Base-by-base conservation (phyloP, 2,113 vertebrate genomes). In the Theristicus caerulescens region DNA sequence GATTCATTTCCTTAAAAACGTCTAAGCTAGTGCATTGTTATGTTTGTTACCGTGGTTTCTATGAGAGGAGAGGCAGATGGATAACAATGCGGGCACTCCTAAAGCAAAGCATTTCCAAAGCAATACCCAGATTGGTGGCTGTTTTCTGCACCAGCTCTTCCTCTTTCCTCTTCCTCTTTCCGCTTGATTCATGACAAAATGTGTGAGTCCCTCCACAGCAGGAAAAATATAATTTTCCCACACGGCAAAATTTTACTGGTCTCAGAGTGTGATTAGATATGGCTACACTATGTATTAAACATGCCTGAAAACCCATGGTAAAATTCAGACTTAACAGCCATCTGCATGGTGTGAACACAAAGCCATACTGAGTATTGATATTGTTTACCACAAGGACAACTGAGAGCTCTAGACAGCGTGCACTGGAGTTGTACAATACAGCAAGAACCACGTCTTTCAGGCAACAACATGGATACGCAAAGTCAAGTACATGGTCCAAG, bases 1-100 rank as follows among this genome's bases (percentile, higher is more conserved):
- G 65, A 92, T 79, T 91, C 16, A 91, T 91, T 95, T 89, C 73
- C 58, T 90, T 91, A 70, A 94, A 96, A 92, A 80, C 16, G 77
- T 89, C 77, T 65, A 69, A 95, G 70, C 26, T 92, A 91, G 77
- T 92, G 70, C 52, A 89, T 62, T 90, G 70, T 82, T 94, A 46
- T 88, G 25, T 59, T 94, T 82, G 69, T 69, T 89, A 65, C 40
- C 82, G 91, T 80, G 57, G 80, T 92, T 96, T 92, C 92, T 34
- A 14, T 84, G 57, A 94, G 65, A 93, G 72, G 21, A 78, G 52
- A 92, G 65, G 57, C 74, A 84, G 61, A 61, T 65, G 70, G 52
- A 79, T 89, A 94, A 76, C 58, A 86, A 52, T 51, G 69, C 61
- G 26, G 46, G 22, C 8, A 8, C 44, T 92, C 70, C 47, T 82